phyloP scores from a whole-genome alignment of 2,888 invertebrate genomes.

The Apodemia hepburni region DNA sequence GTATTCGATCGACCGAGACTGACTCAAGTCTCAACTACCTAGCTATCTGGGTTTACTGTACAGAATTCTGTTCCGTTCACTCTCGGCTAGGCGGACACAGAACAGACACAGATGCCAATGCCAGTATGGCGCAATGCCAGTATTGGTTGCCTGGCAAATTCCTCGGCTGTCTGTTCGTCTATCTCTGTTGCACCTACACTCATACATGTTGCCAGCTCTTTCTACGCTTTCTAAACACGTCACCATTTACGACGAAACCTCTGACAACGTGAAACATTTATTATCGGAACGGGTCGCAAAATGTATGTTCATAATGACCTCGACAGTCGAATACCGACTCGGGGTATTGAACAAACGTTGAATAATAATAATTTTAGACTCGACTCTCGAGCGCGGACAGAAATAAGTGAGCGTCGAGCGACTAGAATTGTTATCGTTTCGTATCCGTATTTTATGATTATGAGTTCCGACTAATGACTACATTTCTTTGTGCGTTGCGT shows the following conservation, averaged over 20 bases:
- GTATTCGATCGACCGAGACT: constrained; percentile 35
- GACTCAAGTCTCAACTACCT: constrained; percentile 26
- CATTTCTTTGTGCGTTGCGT: constrained; percentile 10
- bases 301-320: constrained; percentile 43
- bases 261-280: constrained; percentile 40
- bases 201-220: constrained; percentile 33
- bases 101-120: constrained; percentile 50
- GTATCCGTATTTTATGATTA: constrained; percentile 15
- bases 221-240: constrained; percentile 36
- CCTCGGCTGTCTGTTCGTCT: constrained; percentile 42
- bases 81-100: constrained; percentile 46
- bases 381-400: constrained; percentile 24
- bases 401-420: constrained; percentile 25
- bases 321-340: constrained; percentile 36
- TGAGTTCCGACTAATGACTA: constrained; percentile 14
- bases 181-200: constrained; percentile 44
- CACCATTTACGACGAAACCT: constrained; percentile 36
- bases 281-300: constrained; percentile 49
- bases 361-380: constrained; percentile 31
- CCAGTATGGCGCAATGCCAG: constrained; percentile 60
- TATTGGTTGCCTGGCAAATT: constrained; percentile 62
- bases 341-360: constrained; percentile 34
- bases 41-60: constrained; percentile 40
- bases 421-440: constrained; percentile 11
- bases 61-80: constrained; percentile 57